These are phyloP conservation scores for Brachionus sp. DNA, from an alignment of 1,140 invertebrate species.

Conservation along the genomic window DNA sequence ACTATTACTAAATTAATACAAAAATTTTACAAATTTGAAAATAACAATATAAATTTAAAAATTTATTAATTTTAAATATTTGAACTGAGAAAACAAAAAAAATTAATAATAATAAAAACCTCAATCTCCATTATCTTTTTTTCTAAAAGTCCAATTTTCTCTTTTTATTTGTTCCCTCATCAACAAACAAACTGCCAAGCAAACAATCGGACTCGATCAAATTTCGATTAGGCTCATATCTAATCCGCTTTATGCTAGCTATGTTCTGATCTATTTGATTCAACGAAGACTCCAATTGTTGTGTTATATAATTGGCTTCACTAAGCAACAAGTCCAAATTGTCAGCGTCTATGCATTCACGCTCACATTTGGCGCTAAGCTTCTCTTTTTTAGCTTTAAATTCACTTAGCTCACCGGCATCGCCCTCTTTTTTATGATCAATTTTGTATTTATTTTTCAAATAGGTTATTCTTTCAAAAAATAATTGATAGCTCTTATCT, in stretches of 20 bases:
- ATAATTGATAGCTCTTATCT: neutral
- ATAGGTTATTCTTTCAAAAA: neutral
- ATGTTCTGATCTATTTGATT: neutral
- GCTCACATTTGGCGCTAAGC: neutral
- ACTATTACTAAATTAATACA: no score
- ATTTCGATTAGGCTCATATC: neutral
- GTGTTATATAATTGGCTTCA: neutral
- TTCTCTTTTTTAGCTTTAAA: constrained; percentile 9
- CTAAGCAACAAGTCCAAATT: neutral
- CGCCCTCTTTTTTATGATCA: neutral
- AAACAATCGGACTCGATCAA: neutral
- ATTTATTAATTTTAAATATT: no score
- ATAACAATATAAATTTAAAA: no score
- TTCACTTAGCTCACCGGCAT: neutral
- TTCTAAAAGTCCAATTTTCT: constrained; percentile 18
- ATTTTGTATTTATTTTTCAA: constrained; percentile 20
- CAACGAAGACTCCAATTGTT: neutral
- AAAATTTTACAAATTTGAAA: no score
- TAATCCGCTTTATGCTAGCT: neutral
- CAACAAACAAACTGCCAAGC: neutral
- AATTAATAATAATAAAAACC: neutral
- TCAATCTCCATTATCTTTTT: neutral
- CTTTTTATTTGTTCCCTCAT: neutral
- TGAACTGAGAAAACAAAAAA: no score
- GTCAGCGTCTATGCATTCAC: neutral